A percentile compares a stretch with the other conserved stretches of the same genome.
Evolutionary conservation across 2,888 invertebrate species (phyloP).

Genomic region (Artemia sinica): DNA sequence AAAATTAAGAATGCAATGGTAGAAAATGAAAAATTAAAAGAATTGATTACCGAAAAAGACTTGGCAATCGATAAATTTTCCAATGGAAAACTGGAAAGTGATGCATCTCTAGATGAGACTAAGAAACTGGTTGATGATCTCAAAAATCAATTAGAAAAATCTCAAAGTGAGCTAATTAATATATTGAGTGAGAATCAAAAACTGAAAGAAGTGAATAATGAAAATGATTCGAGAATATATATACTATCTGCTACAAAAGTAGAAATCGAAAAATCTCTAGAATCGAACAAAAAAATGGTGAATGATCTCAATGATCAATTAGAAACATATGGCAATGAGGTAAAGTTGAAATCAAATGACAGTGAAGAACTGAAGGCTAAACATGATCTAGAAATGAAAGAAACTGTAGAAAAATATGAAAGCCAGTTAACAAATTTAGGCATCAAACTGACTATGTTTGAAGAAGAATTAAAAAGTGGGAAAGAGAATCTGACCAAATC

Average conservation of each 20-base stretch:
- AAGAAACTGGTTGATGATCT: no score
- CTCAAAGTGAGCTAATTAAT: no score
- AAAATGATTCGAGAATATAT: no score
- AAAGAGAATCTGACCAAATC: no score
- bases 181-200: no score
- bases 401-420: not conserved
- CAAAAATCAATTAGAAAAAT: no score
- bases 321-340: not conserved
- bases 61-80: not conserved
- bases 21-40: constrained; percentile 3
- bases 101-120: not conserved
- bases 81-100: constrained; percentile 16
- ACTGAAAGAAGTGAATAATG: no score
- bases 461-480: no score
- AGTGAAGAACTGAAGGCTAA: not conserved
- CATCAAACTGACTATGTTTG: no score
- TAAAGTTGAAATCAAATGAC: constrained; percentile 10
- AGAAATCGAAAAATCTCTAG: no score
- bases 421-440: not conserved
- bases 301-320: not conserved
- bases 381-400: not conserved
- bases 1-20: not conserved
- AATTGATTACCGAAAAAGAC: not conserved
- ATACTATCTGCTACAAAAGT: no score
- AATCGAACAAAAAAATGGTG: not conserved